These are phyloP conservation scores for Amphimallon solstitiale DNA, from an alignment of 2,888 invertebrate species.

Conservation along the genomic window DNA sequence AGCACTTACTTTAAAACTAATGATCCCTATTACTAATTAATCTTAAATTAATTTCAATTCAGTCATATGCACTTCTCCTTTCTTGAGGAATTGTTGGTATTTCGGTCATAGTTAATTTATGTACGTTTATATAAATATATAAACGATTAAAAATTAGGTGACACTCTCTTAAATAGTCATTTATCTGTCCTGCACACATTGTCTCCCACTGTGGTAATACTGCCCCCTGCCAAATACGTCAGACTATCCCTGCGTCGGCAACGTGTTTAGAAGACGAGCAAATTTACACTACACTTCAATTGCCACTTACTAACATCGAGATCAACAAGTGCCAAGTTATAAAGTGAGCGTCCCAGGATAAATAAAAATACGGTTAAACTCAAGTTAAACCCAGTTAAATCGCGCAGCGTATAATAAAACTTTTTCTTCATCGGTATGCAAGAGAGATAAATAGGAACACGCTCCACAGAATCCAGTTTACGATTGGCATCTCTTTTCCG, in stretches of 20 bases:
- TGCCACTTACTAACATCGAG: too few species aligned
- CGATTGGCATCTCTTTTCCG: constrained; percentile 5
- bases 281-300: too few species aligned
- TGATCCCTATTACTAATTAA: too few species aligned
- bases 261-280: too few species aligned
- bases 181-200: background rate
- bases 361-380: background rate
- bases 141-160: background rate
- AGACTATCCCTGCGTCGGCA: background rate
- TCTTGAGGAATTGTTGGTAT: too few species aligned
- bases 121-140: background rate
- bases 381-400: too few species aligned
- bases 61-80: too few species aligned
- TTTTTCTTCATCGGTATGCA: too few species aligned
- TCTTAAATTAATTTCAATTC: too few species aligned
- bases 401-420: too few species aligned
- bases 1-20: too few species aligned
- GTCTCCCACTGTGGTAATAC: constrained; percentile 9
- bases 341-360: background rate
- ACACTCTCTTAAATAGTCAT: background rate
- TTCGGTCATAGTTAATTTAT: too few species aligned
- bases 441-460: background rate
- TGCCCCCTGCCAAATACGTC: constrained; percentile 6
- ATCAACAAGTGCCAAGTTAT: background rate
- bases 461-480: constrained; percentile 19